Base-by-base conservation (phyloP, 1,140 invertebrate genomes). In the Pygmarrhopalites habei region DNA sequence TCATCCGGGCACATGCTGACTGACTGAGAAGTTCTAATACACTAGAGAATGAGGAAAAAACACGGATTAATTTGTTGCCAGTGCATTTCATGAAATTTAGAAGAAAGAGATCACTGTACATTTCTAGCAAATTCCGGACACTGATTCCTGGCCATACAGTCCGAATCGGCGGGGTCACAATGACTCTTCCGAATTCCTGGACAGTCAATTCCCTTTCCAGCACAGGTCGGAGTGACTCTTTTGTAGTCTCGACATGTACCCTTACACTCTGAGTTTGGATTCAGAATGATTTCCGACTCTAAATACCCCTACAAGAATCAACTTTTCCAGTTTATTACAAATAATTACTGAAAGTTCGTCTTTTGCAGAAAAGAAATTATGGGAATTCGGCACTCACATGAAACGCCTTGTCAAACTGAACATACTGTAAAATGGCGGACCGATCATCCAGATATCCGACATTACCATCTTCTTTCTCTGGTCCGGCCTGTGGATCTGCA, bases 401-500 rank as follows among this genome's bases (percentile, higher is more conserved):
- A 43, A 26, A 64, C 10, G 43, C 30, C 14, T 59, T 39, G 19
- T 49, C 21, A 39, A 64, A 64, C 14, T 29, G 25, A 17, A 52
- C 55, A 26, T 44, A 29, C 21, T 55, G 12, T n/a, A 58, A 23
- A 4, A 26, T 21, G 17, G 55, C 43, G 3, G 10, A 17, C 5
- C 62, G 39, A 4, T 51, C 43, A 35, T 64, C 62, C 32, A 58
- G 3, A 28, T 64, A 64, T 2, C 62, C 62, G 29, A 52, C 44
- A 17, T 26, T 39, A 2, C 57, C 62, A 43, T 64, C 55, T 26
- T 23, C 35, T 39, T 55, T 64, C 41, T 61, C 25, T 10, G 62
- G 62, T 23, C 62, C 62, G 26, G 62, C 41, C 25, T 60, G 62
- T n/a, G 62, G 56, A 58, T 64, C 62, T 64, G 26, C 10, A 46